These are phyloP conservation scores for Dryocosmus kuriphilus DNA, from an alignment of 2,888 invertebrate genomes.

Conservation along the genomic window DNA sequence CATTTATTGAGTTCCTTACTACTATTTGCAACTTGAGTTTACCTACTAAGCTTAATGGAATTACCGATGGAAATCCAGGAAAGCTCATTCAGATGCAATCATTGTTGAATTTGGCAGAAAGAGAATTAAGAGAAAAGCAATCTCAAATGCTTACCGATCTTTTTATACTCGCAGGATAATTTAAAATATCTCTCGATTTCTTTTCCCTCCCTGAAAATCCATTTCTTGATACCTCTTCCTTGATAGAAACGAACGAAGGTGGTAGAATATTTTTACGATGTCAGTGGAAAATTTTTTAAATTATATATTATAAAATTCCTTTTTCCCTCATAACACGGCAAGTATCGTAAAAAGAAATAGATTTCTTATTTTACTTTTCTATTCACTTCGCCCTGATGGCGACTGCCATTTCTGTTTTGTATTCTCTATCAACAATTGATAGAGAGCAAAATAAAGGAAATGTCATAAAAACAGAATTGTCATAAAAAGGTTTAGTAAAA, in stretches of 20 bases:
- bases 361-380: too few relatives aligned
- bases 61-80: slow-evolving; percentile 26
- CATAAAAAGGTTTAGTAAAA: too few relatives aligned
- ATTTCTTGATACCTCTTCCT: not conserved
- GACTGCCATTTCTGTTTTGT: not conserved
- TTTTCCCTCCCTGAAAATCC: not conserved
- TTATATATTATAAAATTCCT: not conserved
- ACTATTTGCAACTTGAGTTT: slow-evolving; percentile 28
- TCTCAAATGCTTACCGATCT: not conserved
- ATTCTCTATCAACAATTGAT: not conserved
- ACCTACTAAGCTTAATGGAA: slow-evolving; percentile 37
- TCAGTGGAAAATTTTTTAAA: not conserved
- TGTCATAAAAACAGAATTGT: too few relatives aligned
- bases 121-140: not conserved
- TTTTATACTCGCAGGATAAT: slow-evolving; percentile 13
- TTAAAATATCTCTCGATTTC: slow-evolving; percentile 1
- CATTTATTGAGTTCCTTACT: slow-evolving; percentile 22
- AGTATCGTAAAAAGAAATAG: not conserved
- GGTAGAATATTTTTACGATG: not conserved
- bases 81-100: slow-evolving; percentile 20
- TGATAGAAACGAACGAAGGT: not conserved
- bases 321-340: not conserved
- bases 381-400: not conserved
- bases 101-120: slow-evolving; percentile 22
- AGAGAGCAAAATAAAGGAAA: too few relatives aligned